Conservation (phyloP, 2,797 vertebrate genomes). For the Sternarchorhynchus goeldii region DNA sequence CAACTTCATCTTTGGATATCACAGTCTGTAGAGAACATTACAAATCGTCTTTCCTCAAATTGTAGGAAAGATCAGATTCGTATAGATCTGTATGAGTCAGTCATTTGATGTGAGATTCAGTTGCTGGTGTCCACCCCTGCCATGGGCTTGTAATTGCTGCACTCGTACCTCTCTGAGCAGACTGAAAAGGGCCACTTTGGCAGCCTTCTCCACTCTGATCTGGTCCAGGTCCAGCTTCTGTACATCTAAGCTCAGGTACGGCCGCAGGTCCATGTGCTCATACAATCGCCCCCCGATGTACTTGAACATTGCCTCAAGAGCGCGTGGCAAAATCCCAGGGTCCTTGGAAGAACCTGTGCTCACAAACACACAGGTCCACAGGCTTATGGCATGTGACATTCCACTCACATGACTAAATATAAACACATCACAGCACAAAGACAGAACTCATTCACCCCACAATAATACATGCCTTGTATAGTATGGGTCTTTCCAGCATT, state of each 20-base stretch:
- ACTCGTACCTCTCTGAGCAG: conserved; percentile 79
- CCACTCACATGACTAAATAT: too few species aligned
- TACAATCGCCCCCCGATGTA: conserved; percentile 75
- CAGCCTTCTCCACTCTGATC: conserved; percentile 78
- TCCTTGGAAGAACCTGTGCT: conserved; percentile 80
- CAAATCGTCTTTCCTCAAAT: too few species aligned
- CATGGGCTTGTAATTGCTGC: too few species aligned
- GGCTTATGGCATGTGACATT: too few species aligned
- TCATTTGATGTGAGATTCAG: too few species aligned
- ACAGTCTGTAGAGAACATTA: too few species aligned
- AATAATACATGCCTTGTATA: conserved; percentile 77
- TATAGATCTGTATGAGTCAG: too few species aligned
- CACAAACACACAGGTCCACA: background rate
- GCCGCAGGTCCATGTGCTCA: conserved; percentile 83
- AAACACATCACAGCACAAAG: too few species aligned
- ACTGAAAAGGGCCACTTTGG: conserved; percentile 77
- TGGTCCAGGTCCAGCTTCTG: conserved; percentile 78
- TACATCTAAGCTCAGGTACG: conserved; percentile 77
- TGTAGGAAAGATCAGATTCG: too few species aligned
- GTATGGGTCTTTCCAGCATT: conserved; percentile 93
- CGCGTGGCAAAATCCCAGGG: conserved; percentile 83
- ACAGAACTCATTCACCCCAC: background rate
- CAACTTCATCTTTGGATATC: too few species aligned
- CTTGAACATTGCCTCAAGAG: conserved; percentile 80
- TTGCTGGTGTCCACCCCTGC: too few species aligned